Percentiles rank a stretch among this genome's conserved stretches.
These are phyloP conservation scores for Aleiodes testaceus DNA, from an alignment of 2,888 invertebrate genomes.

Conservation along the genomic window DNA sequence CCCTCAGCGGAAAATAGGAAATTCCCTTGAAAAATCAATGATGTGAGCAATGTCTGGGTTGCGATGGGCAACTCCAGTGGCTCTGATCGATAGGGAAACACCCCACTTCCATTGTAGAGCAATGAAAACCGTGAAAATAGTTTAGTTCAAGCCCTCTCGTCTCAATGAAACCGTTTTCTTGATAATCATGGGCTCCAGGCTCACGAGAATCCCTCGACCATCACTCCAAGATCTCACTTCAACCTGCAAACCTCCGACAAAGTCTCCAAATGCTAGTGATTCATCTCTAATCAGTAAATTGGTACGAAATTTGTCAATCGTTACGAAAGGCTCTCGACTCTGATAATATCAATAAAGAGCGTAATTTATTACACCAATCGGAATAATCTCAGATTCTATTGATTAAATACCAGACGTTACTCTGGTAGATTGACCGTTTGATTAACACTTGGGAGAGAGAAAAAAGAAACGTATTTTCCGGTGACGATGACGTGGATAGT, in stretches of 20 bases:
- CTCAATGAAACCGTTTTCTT: conserved; percentile 41
- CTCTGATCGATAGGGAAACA: conserved; percentile 56
- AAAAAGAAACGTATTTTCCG: conserved; percentile 1
- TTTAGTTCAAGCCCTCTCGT: not conserved
- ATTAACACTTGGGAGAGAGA: not conserved
- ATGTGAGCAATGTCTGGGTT: conserved; percentile 48
- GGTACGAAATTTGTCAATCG: not conserved
- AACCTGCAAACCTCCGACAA: conserved; percentile 4
- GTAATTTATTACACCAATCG: no score
- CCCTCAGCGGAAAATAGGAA: not conserved
- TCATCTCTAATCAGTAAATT: not conserved
- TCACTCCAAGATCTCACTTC: conserved; percentile 51
- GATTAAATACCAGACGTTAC: no score
- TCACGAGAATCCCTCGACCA: conserved; percentile 58
- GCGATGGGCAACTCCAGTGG: conserved; percentile 48
- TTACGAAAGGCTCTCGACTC: not conserved
- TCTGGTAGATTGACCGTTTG: no score
- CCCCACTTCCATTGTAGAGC: conserved; percentile 21
- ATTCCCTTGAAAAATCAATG: conserved; percentile 20
- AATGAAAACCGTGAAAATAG: no score
- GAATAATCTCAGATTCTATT: no score
- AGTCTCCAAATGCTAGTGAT: not conserved
- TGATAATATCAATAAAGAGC: no score
- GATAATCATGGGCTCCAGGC: conserved; percentile 62
- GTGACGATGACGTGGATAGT: not conserved